phyloP scores from a whole-genome alignment of 2,888 invertebrate genomes.

The Drymonia ruficornis region DNA sequence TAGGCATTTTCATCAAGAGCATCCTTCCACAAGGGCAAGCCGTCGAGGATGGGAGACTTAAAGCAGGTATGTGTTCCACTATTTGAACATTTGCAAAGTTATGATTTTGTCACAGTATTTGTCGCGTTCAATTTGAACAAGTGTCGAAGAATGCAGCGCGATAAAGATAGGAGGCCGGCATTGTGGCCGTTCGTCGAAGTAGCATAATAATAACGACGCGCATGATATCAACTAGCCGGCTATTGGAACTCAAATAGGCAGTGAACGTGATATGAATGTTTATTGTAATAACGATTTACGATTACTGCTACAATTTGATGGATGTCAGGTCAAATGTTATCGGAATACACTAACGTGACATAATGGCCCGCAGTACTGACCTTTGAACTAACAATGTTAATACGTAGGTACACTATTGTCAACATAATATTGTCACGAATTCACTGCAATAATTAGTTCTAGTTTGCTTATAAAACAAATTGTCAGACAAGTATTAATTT shows the following conservation, averaged over 20 bases:
- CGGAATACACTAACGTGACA: slow-evolving; percentile 10
- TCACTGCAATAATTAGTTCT: no score
- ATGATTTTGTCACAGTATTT: slow-evolving; percentile 8
- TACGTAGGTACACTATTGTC: neutral
- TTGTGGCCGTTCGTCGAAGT: slow-evolving; percentile 55
- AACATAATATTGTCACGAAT: neutral
- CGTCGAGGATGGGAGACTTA: slow-evolving; percentile 91
- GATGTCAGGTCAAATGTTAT: slow-evolving; percentile 25
- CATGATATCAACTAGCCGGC: slow-evolving; percentile 43
- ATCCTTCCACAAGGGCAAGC: slow-evolving; percentile 93
- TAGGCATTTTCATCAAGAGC: slow-evolving; percentile 94
- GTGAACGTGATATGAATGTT: slow-evolving; percentile 44
- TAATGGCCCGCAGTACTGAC: slow-evolving; percentile 11
- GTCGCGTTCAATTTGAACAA: slow-evolving; percentile 29
- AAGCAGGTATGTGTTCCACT: slow-evolving; percentile 86
- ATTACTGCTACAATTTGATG: slow-evolving; percentile 27
- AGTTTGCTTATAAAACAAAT: neutral
- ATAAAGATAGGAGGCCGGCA: slow-evolving; percentile 60
- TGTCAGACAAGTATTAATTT: neutral
- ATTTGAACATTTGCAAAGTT: no score
- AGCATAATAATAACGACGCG: slow-evolving; percentile 49
- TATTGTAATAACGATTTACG: slow-evolving; percentile 39
- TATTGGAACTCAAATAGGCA: slow-evolving; percentile 46
- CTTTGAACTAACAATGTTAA: slow-evolving; percentile 26
- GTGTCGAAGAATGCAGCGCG: slow-evolving; percentile 54